phyloP scores from a whole-genome alignment of 2,888 invertebrate species.

The Galeruca laticollis region DNA sequence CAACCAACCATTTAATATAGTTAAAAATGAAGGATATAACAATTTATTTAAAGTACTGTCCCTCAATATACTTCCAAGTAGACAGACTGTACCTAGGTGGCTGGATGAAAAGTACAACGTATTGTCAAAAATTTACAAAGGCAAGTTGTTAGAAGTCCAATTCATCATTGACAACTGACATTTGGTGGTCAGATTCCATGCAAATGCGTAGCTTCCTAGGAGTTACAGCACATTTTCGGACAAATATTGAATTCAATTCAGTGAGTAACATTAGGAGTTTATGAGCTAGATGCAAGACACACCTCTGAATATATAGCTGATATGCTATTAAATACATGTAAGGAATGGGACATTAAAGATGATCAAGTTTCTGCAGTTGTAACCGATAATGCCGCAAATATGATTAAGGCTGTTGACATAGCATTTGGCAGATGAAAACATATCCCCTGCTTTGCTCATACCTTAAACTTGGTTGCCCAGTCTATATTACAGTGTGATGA shows the following conservation, averaged over 20 bases:
- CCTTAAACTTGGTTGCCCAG: slow-evolving; percentile 40
- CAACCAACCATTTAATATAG: no score
- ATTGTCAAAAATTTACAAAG: slow-evolving; percentile 32
- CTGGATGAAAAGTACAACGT: slow-evolving; percentile 43
- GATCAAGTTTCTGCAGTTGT: no score
- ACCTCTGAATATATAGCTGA: no score
- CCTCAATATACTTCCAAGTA: slow-evolving; percentile 39
- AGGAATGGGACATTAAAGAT: no score
- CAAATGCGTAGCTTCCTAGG: no score
- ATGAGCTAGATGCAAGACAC: no score
- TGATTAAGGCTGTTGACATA: slow-evolving; percentile 25
- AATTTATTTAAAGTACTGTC: slow-evolving; percentile 36
- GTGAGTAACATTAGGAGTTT: no score
- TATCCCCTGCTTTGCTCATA: slow-evolving; percentile 48
- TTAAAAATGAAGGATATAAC: slow-evolving; percentile 37
- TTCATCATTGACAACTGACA: slow-evolving; percentile 44
- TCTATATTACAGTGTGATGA: slow-evolving; percentile 21
- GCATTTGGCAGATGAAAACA: slow-evolving; percentile 34
- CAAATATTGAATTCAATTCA: no score
- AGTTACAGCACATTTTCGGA: slow-evolving; percentile 35
- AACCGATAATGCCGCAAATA: slow-evolving; percentile 29
- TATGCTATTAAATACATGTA: no score
- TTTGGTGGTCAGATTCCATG: slow-evolving; percentile 48
- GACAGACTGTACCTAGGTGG: slow-evolving; percentile 32
- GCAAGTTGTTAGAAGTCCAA: slow-evolving; percentile 28